Base-by-base conservation (phyloP, 2,113 vertebrate genomes). In the Lynx canadensis region DNA sequence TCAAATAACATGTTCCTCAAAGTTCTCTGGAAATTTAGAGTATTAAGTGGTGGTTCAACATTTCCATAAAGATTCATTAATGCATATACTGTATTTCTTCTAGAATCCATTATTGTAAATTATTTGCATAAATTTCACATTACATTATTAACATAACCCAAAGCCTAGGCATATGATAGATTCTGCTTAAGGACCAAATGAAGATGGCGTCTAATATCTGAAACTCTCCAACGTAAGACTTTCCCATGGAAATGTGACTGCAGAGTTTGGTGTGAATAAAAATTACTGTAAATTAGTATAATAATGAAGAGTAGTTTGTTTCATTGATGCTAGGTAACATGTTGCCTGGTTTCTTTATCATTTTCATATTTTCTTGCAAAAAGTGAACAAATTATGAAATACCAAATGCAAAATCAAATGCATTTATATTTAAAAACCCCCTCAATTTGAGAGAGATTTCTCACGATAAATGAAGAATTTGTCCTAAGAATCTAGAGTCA, bases 371-470 rank as follows among this genome's bases (percentile, higher is more conserved):
- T 91, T 85, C 41, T 81, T 89, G 5, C 1, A 76, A 21, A 91
- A 91, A 80, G 23, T 81, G 5, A 68, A 88, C 6, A 93, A 93
- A 93, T 84, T 74, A 31, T 80, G 36, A 95, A 91, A n/a, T 4
- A 41, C 1, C 14, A 76, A 78, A 60, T 60, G 21, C 63, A 82
- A 87, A 86, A 90, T 95, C 45, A 69, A 92, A 76, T 69, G 2
- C 5, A 50, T 41, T 81, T 68, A 63, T 73, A 65, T 66, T 86
- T 66, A 31, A 81, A 71, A 89, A 36, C 3, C 41, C 0, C 29
- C 52, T 1, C 65, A 50, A 23, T 71, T 91, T 65, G 18, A 83
- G 38, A 63, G 41, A 13, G 38, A 90, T 21, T 68, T 95, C 18
- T 71, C 66, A 69, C 36, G 27, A 9, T 31, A 5, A 57, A 76